Evolutionary conservation across 2,888 invertebrate species (phyloP).

Genomic region (Drosophila sordidula): DNA sequence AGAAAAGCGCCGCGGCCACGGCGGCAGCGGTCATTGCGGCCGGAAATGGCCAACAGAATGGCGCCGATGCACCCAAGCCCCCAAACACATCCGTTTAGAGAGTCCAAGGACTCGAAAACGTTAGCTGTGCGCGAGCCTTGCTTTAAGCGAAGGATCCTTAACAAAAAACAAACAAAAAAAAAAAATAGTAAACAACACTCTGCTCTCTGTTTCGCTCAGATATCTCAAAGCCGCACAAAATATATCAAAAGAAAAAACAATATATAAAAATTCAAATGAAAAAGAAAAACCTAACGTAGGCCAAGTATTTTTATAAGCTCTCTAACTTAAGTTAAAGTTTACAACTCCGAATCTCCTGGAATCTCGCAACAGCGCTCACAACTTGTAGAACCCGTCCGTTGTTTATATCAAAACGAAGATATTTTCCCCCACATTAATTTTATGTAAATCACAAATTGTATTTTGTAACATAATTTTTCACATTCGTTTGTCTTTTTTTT

Average conservation of each 20-base stretch:
- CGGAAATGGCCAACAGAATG: constrained; percentile 68
- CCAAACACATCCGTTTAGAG: constrained; percentile 84
- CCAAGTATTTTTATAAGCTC: constrained; percentile 70
- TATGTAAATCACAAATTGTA: constrained; percentile 24
- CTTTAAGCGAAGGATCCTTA: constrained; percentile 52
- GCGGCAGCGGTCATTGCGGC: constrained; percentile 76
- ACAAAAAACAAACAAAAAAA: constrained; percentile 9
- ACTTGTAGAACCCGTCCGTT: neutral
- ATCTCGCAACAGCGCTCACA: constrained; percentile 35
- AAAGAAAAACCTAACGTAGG: constrained; percentile 46
- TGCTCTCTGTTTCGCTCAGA: constrained; percentile 35
- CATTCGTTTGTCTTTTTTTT: constrained; percentile 12
- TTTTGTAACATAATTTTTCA: constrained; percentile 53
- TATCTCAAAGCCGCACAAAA: constrained; percentile 59
- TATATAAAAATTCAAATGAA: constrained; percentile 16
- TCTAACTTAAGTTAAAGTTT: constrained; percentile 39
- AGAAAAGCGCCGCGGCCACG: constrained; percentile 76
- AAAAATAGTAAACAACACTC: neutral
- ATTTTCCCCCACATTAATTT: too few species aligned
- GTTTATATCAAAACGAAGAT: too few species aligned
- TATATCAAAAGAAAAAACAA: constrained; percentile 24
- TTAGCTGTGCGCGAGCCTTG: constrained; percentile 28
- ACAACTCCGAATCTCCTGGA: constrained; percentile 45
- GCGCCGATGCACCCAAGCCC: constrained; percentile 82
- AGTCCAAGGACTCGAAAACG: neutral